phyloP scores from a whole-genome alignment of 2,113 vertebrate genomes.

The Tachysurus fulvidraco region DNA sequence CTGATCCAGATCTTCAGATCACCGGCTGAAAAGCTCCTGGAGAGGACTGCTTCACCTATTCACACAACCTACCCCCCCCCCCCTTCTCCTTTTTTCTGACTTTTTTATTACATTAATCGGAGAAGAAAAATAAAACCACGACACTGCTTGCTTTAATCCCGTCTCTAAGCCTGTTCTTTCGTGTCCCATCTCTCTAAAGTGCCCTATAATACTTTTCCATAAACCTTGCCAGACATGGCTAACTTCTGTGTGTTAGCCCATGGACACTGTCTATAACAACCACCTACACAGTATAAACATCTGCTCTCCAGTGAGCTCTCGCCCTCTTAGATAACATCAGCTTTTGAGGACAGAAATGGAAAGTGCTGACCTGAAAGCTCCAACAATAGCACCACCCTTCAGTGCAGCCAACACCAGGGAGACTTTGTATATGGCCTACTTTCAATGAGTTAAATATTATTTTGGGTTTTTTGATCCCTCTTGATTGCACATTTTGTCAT shows the following conservation, averaged over 20 bases:
- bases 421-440: not conserved
- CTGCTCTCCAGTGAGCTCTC: not conserved
- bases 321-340: not conserved
- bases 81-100: no score
- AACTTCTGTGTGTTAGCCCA: not conserved
- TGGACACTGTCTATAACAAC: not conserved
- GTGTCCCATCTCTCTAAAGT: no score
- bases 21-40: no score
- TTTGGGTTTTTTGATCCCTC: not conserved
- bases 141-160: no score
- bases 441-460: not conserved
- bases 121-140: no score
- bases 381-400: not conserved
- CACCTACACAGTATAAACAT: no score
- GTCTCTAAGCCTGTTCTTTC: no score
- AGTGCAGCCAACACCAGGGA: not conserved
- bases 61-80: no score
- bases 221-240: not conserved
- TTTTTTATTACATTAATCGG: no score
- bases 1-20: no score
- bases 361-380: slow-evolving; percentile 16
- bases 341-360: not conserved
- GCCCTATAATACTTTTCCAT: no score
- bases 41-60: no score
- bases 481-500: not conserved